These are phyloP conservation scores for Allolobophora icterica DNA, from an alignment of 2,888 invertebrate genomes.

Conservation along the genomic window DNA sequence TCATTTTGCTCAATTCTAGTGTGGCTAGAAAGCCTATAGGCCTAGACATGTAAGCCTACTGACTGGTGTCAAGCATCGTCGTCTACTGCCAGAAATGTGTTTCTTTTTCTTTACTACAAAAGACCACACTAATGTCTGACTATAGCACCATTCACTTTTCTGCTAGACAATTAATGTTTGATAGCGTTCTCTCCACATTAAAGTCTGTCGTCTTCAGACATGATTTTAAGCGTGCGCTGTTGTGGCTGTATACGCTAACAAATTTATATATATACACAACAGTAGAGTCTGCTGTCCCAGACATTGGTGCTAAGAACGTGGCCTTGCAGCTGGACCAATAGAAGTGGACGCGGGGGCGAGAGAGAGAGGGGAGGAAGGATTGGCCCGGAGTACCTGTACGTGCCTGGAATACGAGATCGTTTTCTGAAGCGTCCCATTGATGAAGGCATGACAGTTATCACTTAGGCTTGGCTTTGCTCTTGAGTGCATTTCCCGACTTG, in stretches of 20 bases:
- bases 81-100: no score
- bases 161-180: neutral
- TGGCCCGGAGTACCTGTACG: neutral
- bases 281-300: neutral
- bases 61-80: no score
- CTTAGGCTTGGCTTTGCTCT: neutral
- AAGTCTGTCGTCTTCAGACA: neutral
- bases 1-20: no score
- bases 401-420: neutral
- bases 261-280: no score
- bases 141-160: neutral
- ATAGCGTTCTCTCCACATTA: neutral
- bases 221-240: neutral
- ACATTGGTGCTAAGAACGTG: neutral
- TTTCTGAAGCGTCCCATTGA: constrained; percentile 6
- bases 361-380: neutral
- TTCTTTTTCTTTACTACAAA: no score
- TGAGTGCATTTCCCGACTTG: neutral
- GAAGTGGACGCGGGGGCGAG: neutral
- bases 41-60: no score
- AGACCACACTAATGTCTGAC: no score
- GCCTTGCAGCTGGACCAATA: neutral
- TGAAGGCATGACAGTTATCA: neutral
- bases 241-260: no score
- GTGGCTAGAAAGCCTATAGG: no score